Evolutionary conservation across 2,797 vertebrate species (phyloP), one percentile per base, ranked within the genome.

Genomic region (Intellagama lesueurii): DNA sequence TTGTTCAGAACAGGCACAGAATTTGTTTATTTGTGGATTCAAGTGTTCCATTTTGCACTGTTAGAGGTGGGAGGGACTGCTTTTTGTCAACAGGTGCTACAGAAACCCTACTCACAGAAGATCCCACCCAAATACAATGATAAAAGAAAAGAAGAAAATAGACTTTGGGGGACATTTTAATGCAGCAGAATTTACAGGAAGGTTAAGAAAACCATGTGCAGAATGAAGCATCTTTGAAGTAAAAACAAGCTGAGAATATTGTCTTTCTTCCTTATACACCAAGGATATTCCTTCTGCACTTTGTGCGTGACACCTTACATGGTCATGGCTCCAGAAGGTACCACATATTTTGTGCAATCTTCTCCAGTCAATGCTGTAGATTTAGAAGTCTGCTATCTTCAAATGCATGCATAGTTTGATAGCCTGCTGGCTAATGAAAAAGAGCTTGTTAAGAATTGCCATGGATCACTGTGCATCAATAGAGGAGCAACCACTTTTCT

Each of bases 301-400:
- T 88, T 91, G 73, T 56, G 79, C 90, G 88, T 95, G 83, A 90
- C 60, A 49, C 22, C 12, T 6, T 5, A 77, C 28, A 22, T 76
- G 11, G 19, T 1, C 35, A 8, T 85, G 92, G 35, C 60, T 92
- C 35, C 77, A 86, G 64, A 94, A 96, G 85, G n/a, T 93, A 88
- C 40, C 60, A 64, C 16, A 22, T 35, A 83, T 28, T 32, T 32
- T 86, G 56, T 72, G 76, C n/a, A 2, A 90, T 7, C 12, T 90
- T 30, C 72, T 90, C 12, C 14, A 76, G 56, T 90, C 88, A 19
- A 9, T 89, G 80, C 47, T 64, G 60, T 85, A 86, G 78, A 60
- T 68, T 22, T 81, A 85, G 66, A 85, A 77, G 72, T 44, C 11
- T 76, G 56, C 49, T 82, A 47, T 17, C 64, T 78, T 79, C 73